A percentile compares a stretch with the other conserved stretches of the same genome.
Evolutionary conservation across 2,113 vertebrate species (phyloP).

Genomic region (Azemiops feae): DNA sequence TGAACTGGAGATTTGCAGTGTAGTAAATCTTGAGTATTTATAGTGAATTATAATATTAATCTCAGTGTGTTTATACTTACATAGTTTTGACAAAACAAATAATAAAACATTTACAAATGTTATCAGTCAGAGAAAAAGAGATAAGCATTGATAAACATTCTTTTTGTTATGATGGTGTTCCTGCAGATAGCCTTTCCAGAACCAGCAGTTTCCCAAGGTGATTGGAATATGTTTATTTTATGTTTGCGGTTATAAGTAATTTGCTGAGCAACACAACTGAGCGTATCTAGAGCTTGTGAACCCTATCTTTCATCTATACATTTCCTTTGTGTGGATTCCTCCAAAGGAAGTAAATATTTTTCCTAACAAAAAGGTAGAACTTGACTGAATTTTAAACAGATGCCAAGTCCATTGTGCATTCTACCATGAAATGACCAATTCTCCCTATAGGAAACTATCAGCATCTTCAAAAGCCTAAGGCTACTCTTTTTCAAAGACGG

Average conservation of each 20-base stretch:
- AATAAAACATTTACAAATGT: background rate
- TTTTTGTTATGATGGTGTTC: conserved; percentile 23
- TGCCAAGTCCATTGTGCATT: conserved; percentile 34
- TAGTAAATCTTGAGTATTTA: background rate
- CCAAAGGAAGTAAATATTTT: conserved; percentile 51
- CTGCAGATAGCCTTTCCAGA: background rate
- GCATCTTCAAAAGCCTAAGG: conserved; percentile 7
- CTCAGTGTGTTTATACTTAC: background rate
- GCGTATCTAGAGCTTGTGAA: conserved; percentile 15
- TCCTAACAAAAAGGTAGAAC: conserved; percentile 17
- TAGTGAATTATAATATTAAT: background rate
- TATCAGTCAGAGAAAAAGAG: background rate
- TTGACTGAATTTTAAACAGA: conserved; percentile 49
- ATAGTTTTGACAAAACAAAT: background rate
- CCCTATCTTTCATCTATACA: conserved; percentile 24
- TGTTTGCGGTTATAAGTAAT: background rate
- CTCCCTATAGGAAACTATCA: conserved; percentile 39
- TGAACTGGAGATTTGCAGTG: background rate
- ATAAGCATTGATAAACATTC: background rate
- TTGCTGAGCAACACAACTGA: conserved; percentile 15
- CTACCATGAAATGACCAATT: conserved; percentile 33
- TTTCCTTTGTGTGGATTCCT: conserved; percentile 47
- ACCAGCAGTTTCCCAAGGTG: too few relatives aligned
- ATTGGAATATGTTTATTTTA: background rate
- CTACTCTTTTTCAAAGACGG: background rate